Percentiles rank a stretch among this genome's conserved stretches.
Evolutionary conservation across 2,797 vertebrate species (phyloP).

Genomic region (Eurystomus glaucurus): DNA sequence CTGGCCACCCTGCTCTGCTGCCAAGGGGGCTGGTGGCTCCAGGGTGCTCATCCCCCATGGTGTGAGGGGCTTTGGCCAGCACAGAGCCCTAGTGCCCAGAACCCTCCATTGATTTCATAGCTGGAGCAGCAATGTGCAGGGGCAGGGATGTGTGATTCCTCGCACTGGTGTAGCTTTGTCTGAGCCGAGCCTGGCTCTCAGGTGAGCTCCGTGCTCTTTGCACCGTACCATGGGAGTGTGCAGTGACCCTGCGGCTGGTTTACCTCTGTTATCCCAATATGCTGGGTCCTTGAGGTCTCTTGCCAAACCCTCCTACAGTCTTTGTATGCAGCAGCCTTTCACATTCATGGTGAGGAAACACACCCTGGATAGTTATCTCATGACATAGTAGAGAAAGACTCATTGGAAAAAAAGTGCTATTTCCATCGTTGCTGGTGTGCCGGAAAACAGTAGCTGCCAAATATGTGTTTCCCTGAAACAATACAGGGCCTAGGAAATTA

Average conservation of each 20-base stretch:
- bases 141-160: background rate
- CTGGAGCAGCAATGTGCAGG: background rate
- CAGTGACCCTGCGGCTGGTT: background rate
- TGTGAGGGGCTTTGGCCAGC: background rate
- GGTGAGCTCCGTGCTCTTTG: background rate
- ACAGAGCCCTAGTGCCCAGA: background rate
- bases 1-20: fast-evolving
- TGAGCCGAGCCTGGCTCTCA: background rate
- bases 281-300: background rate
- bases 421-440: background rate
- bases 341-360: background rate
- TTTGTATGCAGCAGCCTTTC: background rate
- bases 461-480: background rate
- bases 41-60: fast-evolving
- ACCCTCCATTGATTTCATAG: background rate
- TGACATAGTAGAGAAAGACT: constrained; percentile 34
- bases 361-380: constrained; percentile 39
- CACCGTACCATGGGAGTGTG: fast-evolving
- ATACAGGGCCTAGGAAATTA: constrained; percentile 1
- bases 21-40: background rate
- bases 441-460: background rate
- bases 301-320: background rate
- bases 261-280: fast-evolving
- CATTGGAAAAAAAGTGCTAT: background rate
- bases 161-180: fast-evolving